phyloP scores from a whole-genome alignment of 2,888 invertebrate genomes.

The Apomyelois bistriatella region DNA sequence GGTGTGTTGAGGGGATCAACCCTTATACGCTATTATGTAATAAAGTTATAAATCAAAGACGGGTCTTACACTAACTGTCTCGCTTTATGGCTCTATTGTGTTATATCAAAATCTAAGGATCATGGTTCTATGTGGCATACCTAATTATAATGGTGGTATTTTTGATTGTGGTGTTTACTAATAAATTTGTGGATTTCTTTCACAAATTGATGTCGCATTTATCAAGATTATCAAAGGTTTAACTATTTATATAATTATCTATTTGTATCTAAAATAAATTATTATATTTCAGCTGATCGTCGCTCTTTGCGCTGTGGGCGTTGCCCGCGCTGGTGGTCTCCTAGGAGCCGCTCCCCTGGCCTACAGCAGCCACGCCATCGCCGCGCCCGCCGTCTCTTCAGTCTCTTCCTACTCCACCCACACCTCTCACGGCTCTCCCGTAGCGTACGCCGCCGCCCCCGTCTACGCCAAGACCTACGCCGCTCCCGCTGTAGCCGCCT shows the following conservation, averaged over 20 bases:
- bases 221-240: no score
- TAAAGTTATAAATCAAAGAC: not conserved
- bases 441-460: constrained; percentile 41
- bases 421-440: constrained; percentile 39
- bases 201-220: no score
- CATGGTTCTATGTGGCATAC: no score
- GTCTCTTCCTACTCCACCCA: constrained; percentile 44
- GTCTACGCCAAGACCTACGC: constrained; percentile 64
- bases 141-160: no score
- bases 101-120: no score
- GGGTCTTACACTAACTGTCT: no score
- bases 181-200: no score
- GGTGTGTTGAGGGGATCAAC: constrained; percentile 42
- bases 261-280: not conserved
- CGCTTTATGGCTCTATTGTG: no score
- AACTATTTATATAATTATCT: no score
- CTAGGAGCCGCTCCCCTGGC: constrained; percentile 64
- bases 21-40: not conserved
- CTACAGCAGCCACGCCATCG: constrained; percentile 60
- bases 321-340: constrained; percentile 78
- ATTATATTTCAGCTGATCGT: constrained; percentile 70
- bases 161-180: no score
- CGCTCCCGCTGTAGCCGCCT: constrained; percentile 31
- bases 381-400: constrained; percentile 45
- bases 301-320: constrained; percentile 80